Percentiles rank a stretch among this genome's conserved stretches.
These are phyloP conservation scores for Plectropomus leopardus DNA, from an alignment of 2,113 vertebrate species.

Conservation along the genomic window DNA sequence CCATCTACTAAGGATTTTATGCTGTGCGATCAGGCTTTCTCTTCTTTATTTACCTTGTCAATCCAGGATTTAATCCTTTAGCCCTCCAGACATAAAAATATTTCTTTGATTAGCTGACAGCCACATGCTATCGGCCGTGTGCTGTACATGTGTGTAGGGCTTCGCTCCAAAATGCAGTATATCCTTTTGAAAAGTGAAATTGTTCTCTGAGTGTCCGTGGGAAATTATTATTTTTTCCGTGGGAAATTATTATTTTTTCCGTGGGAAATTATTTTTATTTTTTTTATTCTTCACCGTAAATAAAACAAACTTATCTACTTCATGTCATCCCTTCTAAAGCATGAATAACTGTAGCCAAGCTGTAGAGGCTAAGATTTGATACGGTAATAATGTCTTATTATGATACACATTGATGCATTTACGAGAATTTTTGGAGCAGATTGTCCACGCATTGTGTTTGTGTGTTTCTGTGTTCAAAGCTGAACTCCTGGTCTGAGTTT, in stretches of 20 bases:
- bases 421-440: not conserved
- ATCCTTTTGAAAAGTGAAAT: too few relatives aligned
- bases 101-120: constrained; percentile 29
- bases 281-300: not conserved
- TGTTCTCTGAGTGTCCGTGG: too few relatives aligned
- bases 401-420: not conserved
- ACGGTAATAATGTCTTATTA: not conserved
- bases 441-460: not conserved
- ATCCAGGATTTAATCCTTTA: constrained; percentile 11
- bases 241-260: too few relatives aligned
- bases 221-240: too few relatives aligned
- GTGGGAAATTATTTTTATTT: too few relatives aligned
- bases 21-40: not conserved
- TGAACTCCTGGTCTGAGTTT: not conserved
- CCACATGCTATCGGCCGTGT: constrained; percentile 34
- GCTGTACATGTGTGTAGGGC: constrained; percentile 31
- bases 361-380: not conserved
- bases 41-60: constrained; percentile 5
- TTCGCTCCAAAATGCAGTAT: not conserved
- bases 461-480: not conserved
- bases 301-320: not conserved
- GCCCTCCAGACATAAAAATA: constrained; percentile 13
- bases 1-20: not conserved
- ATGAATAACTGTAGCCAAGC: not conserved
- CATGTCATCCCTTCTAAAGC: not conserved